Evolutionary conservation across 2,888 invertebrate genomes (phyloP), one percentile per base, ranked within the genome.

Genomic region (Pollenia labialis): DNA sequence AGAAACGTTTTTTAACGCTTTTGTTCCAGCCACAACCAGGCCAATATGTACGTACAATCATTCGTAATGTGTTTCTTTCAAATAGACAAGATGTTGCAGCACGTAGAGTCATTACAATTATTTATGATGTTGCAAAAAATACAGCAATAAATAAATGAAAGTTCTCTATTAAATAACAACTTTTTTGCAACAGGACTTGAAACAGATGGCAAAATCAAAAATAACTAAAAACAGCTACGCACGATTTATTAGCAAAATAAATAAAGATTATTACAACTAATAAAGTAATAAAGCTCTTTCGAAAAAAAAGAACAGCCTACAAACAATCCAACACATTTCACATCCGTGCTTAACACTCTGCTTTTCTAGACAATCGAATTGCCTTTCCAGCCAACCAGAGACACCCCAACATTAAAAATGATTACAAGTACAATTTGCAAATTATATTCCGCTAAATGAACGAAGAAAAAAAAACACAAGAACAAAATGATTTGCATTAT

Each of bases 51-150:
- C 14, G 23, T 23, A 48, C 42, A 50, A 12, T 23, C 11, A 44
- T 32, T 60, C 16, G 71, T 62, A 48, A 68, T 68, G 48, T 62
- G 32, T 75, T 66, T 18, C n/a, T 77, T 66, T 9, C 18, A 50
- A 50, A 56, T 64, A 80, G 52, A 66, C 66, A 68, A 77, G 32
- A 54, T 81, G 54, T 75, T 88, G 79, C 79, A 79, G 82, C 88
- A 89, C 88, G 88, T 89, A 89, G 87, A 75, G 80, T 80, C 88
- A 89, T 89, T 88, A 87, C 69, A 82, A 87, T 87, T 88, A 89
- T 89, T 89, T 89, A 89, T 88, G 88, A 87, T 87, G 72, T 80
- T 80, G 46, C 42, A 60, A 74, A 44, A 58, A 23, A 48, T 54
- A 60, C 56, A 75, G 50, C 71, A 71, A 69, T 69, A 71, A 75